These are phyloP conservation scores for Pelodytes ibericus DNA, from an alignment of 2,797 vertebrate genomes.

Conservation along the genomic window DNA sequence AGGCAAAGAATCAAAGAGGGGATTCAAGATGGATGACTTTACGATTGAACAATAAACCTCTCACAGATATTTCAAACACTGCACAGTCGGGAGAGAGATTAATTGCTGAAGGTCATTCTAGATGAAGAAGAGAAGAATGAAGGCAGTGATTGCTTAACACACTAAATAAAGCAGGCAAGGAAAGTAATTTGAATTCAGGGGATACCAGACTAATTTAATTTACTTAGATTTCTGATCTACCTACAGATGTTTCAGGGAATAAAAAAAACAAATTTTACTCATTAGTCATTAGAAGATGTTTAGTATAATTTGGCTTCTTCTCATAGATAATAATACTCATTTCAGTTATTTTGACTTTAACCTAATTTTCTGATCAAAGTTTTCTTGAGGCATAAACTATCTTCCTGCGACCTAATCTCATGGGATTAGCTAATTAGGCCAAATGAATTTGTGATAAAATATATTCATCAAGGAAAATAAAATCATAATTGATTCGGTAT, in stretches of 20 bases:
- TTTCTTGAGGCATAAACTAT: slow-evolving; percentile 37
- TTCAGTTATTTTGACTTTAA: slow-evolving; percentile 46
- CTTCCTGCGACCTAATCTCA: slow-evolving; percentile 47
- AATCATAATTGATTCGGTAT: slow-evolving; percentile 47
- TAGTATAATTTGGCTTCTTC: slow-evolving; percentile 22
- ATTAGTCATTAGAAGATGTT: slow-evolving; percentile 4
- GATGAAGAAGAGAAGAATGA: neutral
- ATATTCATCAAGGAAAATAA: slow-evolving; percentile 53
- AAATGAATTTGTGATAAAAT: slow-evolving; percentile 48
- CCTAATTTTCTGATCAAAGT: slow-evolving; percentile 46
- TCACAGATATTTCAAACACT: neutral
- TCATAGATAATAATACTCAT: slow-evolving; percentile 36
- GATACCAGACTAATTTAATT: neutral
- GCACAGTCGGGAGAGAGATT: neutral
- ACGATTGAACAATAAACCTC: neutral
- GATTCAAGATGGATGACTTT: neutral
- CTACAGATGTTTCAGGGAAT: neutral
- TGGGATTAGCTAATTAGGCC: slow-evolving; percentile 54
- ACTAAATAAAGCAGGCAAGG: neutral
- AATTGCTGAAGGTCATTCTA: neutral
- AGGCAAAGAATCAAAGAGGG: neutral
- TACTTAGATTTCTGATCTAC: neutral
- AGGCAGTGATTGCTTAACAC: neutral
- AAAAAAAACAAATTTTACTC: neutral
- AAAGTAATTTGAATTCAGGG: neutral